These are phyloP conservation scores for Clitarchus hookeri DNA, from an alignment of 2,888 invertebrate genomes.

Conservation along the genomic window DNA sequence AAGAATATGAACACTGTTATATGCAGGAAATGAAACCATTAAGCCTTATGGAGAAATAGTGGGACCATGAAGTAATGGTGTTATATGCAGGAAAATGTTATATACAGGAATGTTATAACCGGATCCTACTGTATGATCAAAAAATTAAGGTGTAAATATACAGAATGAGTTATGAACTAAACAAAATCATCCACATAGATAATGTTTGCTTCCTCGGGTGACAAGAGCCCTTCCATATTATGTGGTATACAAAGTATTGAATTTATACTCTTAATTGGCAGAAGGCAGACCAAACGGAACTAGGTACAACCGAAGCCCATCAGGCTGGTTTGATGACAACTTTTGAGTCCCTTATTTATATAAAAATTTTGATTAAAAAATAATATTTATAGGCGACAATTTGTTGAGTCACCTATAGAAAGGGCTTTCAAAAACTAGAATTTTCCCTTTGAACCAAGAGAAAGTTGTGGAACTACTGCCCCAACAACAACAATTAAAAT, in stretches of 20 bases:
- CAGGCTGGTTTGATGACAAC: conserved; percentile 8
- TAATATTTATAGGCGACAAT: neutral
- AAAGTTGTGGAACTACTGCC: neutral
- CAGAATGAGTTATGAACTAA: conserved; percentile 9
- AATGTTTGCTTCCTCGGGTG: conserved; percentile 23
- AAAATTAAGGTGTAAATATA: conserved; percentile 16
- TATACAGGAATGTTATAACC: no score
- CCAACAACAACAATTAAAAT: neutral
- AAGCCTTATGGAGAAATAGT: no score
- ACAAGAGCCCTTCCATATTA: neutral
- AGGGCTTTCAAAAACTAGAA: neutral
- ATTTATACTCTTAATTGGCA: neutral
- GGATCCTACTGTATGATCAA: no score
- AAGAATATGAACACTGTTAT: no score
- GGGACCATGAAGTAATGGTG: no score
- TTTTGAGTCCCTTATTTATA: neutral
- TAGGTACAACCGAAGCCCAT: neutral
- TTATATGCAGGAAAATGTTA: no score
- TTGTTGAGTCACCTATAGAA: neutral
- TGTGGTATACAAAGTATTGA: neutral
- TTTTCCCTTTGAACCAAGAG: neutral
- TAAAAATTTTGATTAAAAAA: neutral
- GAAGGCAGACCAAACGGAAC: neutral
- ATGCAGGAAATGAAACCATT: no score
- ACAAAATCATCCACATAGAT: conserved; percentile 10